Evolutionary conservation across 2,113 vertebrate genomes (phyloP).

Genomic region (Tichodroma muraria): DNA sequence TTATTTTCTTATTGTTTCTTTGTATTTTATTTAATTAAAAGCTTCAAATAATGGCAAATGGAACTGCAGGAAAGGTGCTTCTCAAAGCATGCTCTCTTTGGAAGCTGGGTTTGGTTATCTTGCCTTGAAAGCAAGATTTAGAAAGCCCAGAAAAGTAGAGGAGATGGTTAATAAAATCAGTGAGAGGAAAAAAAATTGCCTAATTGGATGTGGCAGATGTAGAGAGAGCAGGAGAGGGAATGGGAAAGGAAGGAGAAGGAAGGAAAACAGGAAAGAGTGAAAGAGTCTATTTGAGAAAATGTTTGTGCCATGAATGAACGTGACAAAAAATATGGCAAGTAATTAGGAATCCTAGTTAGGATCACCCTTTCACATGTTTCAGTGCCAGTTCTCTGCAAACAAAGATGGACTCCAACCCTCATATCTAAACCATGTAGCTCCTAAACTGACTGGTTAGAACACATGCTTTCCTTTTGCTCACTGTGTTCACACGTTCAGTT

Average conservation of each 20-base stretch:
- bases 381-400: neutral
- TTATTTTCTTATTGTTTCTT: neutral
- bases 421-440: accelerated
- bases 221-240: neutral
- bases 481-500: neutral
- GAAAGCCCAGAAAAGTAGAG: neutral
- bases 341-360: neutral
- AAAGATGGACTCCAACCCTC: neutral
- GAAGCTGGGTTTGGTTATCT: neutral
- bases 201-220: neutral
- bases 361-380: accelerated
- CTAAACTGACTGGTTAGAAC: neutral
- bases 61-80: neutral
- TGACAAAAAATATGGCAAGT: neutral
- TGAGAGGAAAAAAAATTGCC: neutral
- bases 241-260: neutral
- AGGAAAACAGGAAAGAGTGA: neutral
- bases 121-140: neutral
- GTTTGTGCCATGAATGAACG: neutral
- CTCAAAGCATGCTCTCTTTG: neutral
- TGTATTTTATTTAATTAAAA: neutral
- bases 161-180: neutral
- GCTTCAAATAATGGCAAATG: neutral
- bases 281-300: neutral
- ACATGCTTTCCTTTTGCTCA: neutral